Conservation (phyloP, 1,140 invertebrate species). For the Drosophila bifasciata region DNA sequence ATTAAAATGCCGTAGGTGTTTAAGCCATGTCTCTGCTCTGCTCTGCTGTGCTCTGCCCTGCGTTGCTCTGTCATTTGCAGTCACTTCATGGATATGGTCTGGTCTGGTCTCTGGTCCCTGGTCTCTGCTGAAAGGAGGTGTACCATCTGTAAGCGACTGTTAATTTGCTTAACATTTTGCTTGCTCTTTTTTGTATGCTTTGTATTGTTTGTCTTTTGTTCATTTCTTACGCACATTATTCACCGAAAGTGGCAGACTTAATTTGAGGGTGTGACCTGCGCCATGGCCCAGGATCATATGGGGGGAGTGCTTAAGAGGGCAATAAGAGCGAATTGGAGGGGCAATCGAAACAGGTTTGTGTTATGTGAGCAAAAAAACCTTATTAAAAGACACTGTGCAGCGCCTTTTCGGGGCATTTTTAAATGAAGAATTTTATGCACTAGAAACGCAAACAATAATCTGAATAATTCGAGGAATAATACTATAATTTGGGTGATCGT, state of each 20-base stretch:
- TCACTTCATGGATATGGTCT: no score
- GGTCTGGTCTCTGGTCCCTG: slow-evolving; percentile 12
- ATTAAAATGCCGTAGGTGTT: slow-evolving; percentile 76
- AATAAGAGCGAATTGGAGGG: slow-evolving; percentile 42
- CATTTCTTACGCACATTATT: slow-evolving; percentile 60
- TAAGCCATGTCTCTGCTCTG: slow-evolving; percentile 3
- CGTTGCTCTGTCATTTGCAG: slow-evolving; percentile 61
- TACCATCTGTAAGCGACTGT: slow-evolving; percentile 72
- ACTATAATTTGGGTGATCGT: slow-evolving; percentile 10
- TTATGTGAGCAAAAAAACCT: not conserved
- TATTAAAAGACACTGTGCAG: not conserved
- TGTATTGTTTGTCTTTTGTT: slow-evolving; percentile 41
- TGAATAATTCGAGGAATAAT: not conserved
- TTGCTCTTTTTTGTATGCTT: slow-evolving; percentile 43
- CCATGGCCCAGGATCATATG: slow-evolving; percentile 55
- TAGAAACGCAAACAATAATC: no score
- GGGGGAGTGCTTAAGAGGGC: slow-evolving; percentile 57
- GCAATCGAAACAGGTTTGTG: slow-evolving; percentile 36
- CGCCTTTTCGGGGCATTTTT: not conserved
- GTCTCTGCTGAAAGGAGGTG: slow-evolving; percentile 72
- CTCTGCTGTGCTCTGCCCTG: slow-evolving; percentile 53
- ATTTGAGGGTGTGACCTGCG: slow-evolving; percentile 72
- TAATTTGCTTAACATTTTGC: slow-evolving; percentile 63
- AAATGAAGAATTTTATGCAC: no score
- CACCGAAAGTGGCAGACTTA: slow-evolving; percentile 72